Evolutionary conservation across 2,888 invertebrate species (phyloP), one percentile per base, ranked within the genome.

Genomic region (Protophormia terraenovae): DNA sequence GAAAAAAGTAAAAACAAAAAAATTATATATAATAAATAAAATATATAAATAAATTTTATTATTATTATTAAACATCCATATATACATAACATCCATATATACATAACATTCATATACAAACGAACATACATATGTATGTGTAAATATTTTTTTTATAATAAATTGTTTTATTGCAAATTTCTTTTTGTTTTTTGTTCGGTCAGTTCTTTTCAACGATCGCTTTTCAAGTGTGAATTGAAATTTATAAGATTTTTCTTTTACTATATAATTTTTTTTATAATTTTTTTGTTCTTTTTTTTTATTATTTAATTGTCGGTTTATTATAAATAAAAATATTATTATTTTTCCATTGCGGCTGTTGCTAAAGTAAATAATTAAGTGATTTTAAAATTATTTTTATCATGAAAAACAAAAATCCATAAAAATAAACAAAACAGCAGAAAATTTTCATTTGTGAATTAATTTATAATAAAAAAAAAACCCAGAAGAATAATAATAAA

Each of bases 221-320:
- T 82, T 16, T 69, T 29, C 32, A 55, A 82, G 62, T 82, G 76
- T 38, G 32, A 81, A 75, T 38, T 75, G 41, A 53, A 64, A 76
- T 82, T 71, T 55, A 55, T 41, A 62, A 69, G 24, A 60, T 66
- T 50, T 19, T 67, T 47, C 55, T 67, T 77, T 55, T 45, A n/a
- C 8, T 45, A 16, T 10, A 27, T 45, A 45, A 16, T 58, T 35
- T 14, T 27, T 64, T 69, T n/a, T 50, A 35, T 45, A 45, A n/a
- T 47, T 2, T 1, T 19, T 27, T 5, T 60, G n/a, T 60, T 29
- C 3, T 12, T 58, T 32, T 35, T 55, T 19, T 47, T 35, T 71
- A 2, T 35, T 35, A 53, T 60, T 53, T 69, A 38, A 53, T 27
- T 73, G 35, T 66, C 45, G 24, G n/a, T 35, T 79, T 55, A 27